These are phyloP conservation scores for Parambassis ranga DNA, from an alignment of 2,797 vertebrate species.

Conservation along the genomic window DNA sequence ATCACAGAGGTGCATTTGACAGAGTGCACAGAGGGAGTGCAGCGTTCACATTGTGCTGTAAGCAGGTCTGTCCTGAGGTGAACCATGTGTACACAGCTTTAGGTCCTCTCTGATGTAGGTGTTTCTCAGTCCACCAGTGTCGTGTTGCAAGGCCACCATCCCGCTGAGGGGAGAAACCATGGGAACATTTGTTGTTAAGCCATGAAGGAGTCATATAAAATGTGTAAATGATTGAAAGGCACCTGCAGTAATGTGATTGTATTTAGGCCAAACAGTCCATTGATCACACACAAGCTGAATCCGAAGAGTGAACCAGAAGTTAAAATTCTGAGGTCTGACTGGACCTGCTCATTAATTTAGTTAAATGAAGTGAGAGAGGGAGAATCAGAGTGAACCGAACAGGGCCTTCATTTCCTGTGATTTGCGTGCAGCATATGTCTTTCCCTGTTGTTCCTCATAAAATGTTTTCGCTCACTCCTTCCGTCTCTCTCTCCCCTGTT, in stretches of 20 bases:
- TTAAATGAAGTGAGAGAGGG: conserved; percentile 85
- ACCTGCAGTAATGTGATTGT: too few relatives aligned
- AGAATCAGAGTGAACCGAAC: conserved; percentile 74
- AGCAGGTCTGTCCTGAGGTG: conserved; percentile 68
- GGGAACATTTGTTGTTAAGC: conserved; percentile 43
- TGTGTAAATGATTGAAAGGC: too few relatives aligned
- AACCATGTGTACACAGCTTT: conserved; percentile 70
- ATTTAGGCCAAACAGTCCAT: too few relatives aligned
- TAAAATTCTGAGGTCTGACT: conserved; percentile 57
- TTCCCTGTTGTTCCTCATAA: not conserved
- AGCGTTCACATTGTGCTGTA: conserved; percentile 48
- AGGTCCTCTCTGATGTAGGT: conserved; percentile 91
- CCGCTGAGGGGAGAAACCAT: conserved; percentile 58
- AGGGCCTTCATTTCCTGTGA: conserved; percentile 73
- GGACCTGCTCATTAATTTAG: conserved; percentile 84
- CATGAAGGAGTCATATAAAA: too few relatives aligned
- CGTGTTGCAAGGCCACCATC: conserved; percentile 83
- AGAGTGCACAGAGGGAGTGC: conserved; percentile 54
- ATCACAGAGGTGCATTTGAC: conserved; percentile 48
- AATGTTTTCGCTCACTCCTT: not conserved
- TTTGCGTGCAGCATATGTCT: conserved; percentile 51
- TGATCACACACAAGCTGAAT: conserved; percentile 24
- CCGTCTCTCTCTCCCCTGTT: conserved; percentile 14
- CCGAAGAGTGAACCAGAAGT: conserved; percentile 42
- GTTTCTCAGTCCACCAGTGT: conserved; percentile 68